Evolutionary conservation across 2,113 vertebrate genomes (phyloP).

Genomic region (Parus major): DNA sequence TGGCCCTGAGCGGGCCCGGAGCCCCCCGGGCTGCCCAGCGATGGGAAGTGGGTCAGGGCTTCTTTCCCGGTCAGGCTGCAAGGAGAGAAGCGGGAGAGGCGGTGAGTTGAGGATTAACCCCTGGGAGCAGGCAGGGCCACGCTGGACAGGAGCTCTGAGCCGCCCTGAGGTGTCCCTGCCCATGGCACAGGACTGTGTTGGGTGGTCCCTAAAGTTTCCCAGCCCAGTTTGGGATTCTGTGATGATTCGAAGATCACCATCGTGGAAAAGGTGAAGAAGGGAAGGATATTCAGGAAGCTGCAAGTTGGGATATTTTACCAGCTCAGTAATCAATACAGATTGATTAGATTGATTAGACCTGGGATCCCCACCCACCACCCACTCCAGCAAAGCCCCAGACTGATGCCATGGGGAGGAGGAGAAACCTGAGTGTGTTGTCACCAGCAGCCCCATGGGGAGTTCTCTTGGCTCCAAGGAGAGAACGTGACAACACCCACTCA

Average conservation of each 20-base stretch:
- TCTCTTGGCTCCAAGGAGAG: background rate
- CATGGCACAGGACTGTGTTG: background rate
- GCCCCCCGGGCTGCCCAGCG: conserved; percentile 65
- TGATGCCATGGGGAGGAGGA: background rate
- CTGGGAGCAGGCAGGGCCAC: background rate
- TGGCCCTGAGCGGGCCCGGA: conserved; percentile 80
- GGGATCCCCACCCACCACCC: background rate
- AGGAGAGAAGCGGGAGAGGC: background rate
- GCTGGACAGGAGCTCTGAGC: background rate
- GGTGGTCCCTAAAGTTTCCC: background rate
- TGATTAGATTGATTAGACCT: background rate
- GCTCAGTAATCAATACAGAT: background rate
- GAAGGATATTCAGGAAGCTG: background rate
- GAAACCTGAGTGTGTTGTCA: accelerated
- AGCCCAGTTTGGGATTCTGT: background rate
- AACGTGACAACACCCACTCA: accelerated
- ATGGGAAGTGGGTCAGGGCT: conserved; percentile 85
- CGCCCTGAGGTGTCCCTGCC: background rate
- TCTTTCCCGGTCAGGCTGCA: conserved; percentile 91
- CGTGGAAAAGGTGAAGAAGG: background rate
- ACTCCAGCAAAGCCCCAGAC: background rate
- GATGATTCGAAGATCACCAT: background rate
- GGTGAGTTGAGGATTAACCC: background rate
- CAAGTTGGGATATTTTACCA: background rate
- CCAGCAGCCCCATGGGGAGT: background rate